phyloP scores from a whole-genome alignment of 2,888 invertebrate genomes.

The Invenusta paracnida region DNA sequence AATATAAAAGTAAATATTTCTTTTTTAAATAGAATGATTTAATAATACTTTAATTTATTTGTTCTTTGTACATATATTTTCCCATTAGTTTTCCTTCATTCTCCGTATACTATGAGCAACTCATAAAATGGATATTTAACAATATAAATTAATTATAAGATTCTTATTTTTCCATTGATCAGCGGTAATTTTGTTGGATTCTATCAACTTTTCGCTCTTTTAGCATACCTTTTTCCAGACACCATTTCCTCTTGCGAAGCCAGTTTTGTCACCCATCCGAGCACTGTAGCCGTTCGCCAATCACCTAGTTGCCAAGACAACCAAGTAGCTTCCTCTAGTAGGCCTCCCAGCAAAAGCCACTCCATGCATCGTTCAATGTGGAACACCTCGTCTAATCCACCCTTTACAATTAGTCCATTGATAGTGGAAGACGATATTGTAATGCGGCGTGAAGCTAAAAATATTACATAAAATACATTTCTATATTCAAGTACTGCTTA shows the following conservation, averaged over 20 bases:
- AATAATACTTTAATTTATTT: no score
- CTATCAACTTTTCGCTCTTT: not conserved
- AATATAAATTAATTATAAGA: no score
- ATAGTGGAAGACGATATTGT: conserved; percentile 53
- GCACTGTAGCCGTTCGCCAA: conserved; percentile 56
- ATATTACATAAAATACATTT: not conserved
- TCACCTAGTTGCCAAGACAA: conserved; percentile 57
- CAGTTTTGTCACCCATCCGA: conserved; percentile 3
- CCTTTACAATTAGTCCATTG: conserved; percentile 49
- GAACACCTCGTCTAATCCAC: conserved; percentile 53
- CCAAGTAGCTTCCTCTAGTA: conserved; percentile 57
- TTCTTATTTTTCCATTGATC: no score
- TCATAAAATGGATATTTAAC: no score
- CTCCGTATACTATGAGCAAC: no score
- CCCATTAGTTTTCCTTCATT: no score
- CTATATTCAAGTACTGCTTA: not conserved
- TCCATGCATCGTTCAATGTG: conserved; percentile 54
- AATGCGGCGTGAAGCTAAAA: conserved; percentile 44
- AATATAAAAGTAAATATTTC: no score
- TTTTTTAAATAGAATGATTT: no score
- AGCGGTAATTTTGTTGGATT: not conserved
- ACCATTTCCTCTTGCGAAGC: conserved; percentile 19
- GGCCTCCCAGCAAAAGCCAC: conserved; percentile 55
- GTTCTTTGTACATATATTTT: no score
- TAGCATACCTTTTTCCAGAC: not conserved